These are phyloP conservation scores for Chaetogeoica ovagalla DNA, from an alignment of 2,888 invertebrate genomes.

Conservation along the genomic window DNA sequence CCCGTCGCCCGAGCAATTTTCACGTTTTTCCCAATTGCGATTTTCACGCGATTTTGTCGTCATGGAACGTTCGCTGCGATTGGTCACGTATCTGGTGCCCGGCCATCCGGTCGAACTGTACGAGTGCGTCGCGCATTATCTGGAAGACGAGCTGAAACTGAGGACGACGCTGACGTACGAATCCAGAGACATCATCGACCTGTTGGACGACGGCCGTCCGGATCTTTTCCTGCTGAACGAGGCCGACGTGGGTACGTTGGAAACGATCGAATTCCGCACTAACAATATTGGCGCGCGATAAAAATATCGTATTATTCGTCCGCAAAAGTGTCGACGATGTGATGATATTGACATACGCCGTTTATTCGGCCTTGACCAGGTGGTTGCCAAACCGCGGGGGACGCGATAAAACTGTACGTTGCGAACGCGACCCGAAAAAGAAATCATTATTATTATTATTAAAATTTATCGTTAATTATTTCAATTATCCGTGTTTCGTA, in stretches of 20 bases:
- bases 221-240: slow-evolving; percentile 65
- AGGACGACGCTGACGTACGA: slow-evolving; percentile 66
- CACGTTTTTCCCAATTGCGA: no score
- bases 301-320: no score
- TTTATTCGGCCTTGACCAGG: no score
- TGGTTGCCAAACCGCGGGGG: no score
- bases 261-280: neutral
- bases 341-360: no score
- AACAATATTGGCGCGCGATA: no score
- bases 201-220: slow-evolving; percentile 60
- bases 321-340: no score
- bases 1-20: neutral
- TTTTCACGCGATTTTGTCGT: neutral
- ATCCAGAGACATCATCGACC: slow-evolving; percentile 62
- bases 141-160: slow-evolving; percentile 64
- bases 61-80: slow-evolving; percentile 59
- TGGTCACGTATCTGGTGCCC: slow-evolving; percentile 68
- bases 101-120: slow-evolving; percentile 67
- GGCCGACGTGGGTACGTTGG: slow-evolving; percentile 64
- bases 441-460: no score
- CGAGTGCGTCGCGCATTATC: slow-evolving; percentile 64
- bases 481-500: no score
- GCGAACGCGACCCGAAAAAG: no score
- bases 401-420: no score
- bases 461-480: no score